Percentiles rank a stretch among this genome's conserved stretches.
Evolutionary conservation across 2,113 vertebrate genomes (phyloP).

Genomic region (Uria aalge): DNA sequence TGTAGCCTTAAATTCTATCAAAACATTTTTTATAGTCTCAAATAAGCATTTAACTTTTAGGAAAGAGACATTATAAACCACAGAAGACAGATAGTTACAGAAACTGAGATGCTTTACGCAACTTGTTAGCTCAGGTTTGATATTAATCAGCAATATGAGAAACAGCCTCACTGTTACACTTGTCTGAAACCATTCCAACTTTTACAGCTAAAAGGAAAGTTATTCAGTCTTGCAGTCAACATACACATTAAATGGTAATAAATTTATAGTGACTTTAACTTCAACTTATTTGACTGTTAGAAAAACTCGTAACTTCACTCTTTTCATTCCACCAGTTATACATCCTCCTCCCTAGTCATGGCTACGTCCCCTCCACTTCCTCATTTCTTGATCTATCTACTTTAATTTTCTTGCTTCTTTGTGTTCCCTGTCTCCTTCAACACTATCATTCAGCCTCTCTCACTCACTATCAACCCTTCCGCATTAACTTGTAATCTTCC

Average conservation of each 20-base stretch:
- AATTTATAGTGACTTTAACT: not conserved
- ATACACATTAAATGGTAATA: fast-evolving
- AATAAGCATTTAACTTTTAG: not conserved
- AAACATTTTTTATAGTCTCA: not conserved
- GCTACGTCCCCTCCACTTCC: not conserved
- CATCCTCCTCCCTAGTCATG: not conserved
- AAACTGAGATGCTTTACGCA: not conserved
- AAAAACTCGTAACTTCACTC: not conserved
- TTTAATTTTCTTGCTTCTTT: not conserved
- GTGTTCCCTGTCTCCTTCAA: not conserved
- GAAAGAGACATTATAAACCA: not conserved
- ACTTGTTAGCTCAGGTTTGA: not conserved
- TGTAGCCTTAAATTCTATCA: not conserved
- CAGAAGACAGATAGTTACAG: not conserved
- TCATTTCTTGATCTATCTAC: not conserved
- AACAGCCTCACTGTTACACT: not conserved
- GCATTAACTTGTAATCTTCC: not conserved
- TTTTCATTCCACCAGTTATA: not conserved
- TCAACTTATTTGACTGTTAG: not conserved
- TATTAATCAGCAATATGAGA: not conserved
- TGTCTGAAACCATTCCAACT: not conserved
- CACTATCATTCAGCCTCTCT: not conserved
- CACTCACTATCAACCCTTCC: not conserved
- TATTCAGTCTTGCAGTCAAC: not conserved
- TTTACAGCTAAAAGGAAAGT: not conserved